Evolutionary conservation across 2,113 vertebrate genomes (phyloP).

Genomic region (Odobenus rosmarus): DNA sequence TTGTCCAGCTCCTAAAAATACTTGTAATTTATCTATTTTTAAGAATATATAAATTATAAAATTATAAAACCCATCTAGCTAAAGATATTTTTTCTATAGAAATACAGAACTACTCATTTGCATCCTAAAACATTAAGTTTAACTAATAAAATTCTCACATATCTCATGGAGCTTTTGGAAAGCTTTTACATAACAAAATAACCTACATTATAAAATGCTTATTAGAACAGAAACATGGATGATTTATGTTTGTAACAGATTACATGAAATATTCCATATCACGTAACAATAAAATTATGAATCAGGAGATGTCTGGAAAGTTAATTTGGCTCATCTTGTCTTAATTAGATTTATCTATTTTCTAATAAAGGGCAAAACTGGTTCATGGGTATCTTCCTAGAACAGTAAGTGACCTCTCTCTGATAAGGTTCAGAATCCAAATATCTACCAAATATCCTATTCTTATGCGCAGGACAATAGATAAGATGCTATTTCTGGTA

Average conservation of each 20-base stretch:
- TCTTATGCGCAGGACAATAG: background rate
- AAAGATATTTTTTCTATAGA: background rate
- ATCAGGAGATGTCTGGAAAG: background rate
- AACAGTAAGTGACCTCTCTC: background rate
- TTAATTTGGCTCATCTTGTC: background rate
- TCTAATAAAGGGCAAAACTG: background rate
- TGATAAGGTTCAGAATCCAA: background rate
- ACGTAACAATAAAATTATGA: background rate
- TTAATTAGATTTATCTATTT: background rate
- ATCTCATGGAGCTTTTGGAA: background rate
- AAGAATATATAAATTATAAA: slow-evolving; percentile 25
- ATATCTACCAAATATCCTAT: background rate
- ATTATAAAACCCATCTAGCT: background rate
- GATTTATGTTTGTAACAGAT: background rate
- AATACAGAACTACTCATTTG: background rate
- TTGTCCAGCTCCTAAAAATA: background rate
- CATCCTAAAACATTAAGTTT: background rate
- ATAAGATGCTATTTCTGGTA: background rate
- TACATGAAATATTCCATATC: background rate
- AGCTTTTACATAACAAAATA: background rate
- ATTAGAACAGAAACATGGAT: background rate
- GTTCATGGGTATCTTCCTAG: background rate
- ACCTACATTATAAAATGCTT: background rate
- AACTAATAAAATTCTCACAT: background rate
- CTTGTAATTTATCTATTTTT: background rate